Percentiles rank a stretch among this genome's conserved stretches.
phyloP scores from a whole-genome alignment of 2,113 vertebrate genomes.

The Crotalus tigris region DNA sequence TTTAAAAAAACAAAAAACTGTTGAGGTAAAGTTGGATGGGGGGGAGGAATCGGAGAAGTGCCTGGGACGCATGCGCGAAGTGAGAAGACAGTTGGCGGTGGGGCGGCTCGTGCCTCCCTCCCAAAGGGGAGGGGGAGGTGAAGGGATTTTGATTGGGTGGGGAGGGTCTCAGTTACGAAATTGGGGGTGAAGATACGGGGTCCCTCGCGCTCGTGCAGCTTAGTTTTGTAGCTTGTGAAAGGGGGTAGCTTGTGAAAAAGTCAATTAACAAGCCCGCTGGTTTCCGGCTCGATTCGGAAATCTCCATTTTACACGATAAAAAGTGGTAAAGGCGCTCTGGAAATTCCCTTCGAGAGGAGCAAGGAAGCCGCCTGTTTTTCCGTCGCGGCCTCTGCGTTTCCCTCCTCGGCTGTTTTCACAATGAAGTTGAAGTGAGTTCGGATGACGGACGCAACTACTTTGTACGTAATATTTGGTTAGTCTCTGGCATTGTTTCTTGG shows the following conservation, averaged over 20 bases:
- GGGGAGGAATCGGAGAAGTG: not conserved
- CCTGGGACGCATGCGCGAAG: slow-evolving; percentile 1
- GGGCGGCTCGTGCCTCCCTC: not conserved
- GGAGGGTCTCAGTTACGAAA: not conserved
- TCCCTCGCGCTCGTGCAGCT: not conserved
- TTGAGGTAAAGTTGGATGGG: not conserved
- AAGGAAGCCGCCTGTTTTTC: not conserved
- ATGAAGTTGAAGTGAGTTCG: not conserved
- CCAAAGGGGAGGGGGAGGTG: not conserved
- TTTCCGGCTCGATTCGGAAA: not conserved
- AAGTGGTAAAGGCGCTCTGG: not conserved
- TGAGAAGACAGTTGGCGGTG: not conserved
- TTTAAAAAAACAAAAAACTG: not conserved
- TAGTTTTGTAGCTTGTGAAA: not conserved
- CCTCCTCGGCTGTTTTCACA: no score
- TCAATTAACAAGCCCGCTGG: not conserved
- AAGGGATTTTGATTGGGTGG: not conserved
- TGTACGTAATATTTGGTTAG: not conserved
- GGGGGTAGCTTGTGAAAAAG: not conserved
- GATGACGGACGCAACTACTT: not conserved
- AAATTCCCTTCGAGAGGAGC: not conserved
- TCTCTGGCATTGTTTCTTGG: not conserved
- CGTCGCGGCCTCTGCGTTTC: not conserved
- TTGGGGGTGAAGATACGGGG: not conserved
- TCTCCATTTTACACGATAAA: not conserved